A percentile compares a stretch with the other conserved stretches of the same genome.
Evolutionary conservation across 2,888 invertebrate genomes (phyloP).

Genomic region (Drosophila atripex): DNA sequence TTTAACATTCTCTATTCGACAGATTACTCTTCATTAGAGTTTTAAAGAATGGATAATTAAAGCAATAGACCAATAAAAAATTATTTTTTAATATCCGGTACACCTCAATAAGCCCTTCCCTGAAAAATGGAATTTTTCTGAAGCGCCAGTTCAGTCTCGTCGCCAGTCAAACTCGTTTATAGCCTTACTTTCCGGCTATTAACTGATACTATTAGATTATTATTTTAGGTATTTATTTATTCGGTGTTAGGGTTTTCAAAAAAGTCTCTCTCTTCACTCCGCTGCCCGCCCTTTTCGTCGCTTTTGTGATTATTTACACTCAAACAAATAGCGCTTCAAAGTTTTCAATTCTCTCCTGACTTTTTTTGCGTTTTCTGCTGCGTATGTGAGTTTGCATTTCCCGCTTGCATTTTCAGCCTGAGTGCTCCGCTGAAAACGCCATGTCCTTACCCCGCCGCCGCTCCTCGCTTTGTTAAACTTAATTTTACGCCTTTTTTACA

Average conservation of each 20-base stretch:
- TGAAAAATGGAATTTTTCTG: too few relatives aligned
- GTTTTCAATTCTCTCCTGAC: slow-evolving; percentile 47
- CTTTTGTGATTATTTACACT: slow-evolving; percentile 74
- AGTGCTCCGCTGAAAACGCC: slow-evolving; percentile 58
- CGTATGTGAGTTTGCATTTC: slow-evolving; percentile 72
- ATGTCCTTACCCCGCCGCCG: slow-evolving; percentile 3
- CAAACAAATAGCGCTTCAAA: slow-evolving; percentile 77
- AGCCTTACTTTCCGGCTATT: background rate
- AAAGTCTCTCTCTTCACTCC: background rate
- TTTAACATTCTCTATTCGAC: slow-evolving; percentile 5
- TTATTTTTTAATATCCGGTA: too few relatives aligned
- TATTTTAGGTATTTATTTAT: slow-evolving; percentile 6
- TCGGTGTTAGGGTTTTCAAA: slow-evolving; percentile 30
- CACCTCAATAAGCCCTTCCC: background rate
- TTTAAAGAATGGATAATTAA: background rate
- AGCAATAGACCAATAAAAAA: too few relatives aligned
- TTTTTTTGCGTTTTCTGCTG: slow-evolving; percentile 23
- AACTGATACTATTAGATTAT: background rate
- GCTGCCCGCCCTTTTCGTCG: slow-evolving; percentile 22
- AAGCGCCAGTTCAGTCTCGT: too few relatives aligned
- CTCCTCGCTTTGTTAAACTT: slow-evolving; percentile 70
- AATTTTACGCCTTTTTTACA: slow-evolving; percentile 78
- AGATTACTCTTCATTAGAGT: background rate
- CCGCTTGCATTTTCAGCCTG: slow-evolving; percentile 75
- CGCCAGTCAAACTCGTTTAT: too few relatives aligned